Evolutionary conservation across 2,888 invertebrate species (phyloP).

Genomic region (Nephrotoma guestfalica): DNA sequence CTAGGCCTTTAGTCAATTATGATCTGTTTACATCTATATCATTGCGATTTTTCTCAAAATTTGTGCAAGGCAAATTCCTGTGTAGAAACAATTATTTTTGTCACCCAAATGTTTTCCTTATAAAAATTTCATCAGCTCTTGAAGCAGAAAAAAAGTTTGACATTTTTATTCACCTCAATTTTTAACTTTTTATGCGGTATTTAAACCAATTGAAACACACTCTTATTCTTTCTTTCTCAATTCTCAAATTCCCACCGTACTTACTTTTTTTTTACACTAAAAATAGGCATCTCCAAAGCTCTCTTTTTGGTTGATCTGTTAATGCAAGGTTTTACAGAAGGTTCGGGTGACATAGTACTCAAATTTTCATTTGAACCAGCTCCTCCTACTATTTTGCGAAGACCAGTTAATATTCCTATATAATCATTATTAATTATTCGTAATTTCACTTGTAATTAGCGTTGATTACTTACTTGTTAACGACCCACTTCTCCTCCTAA

Average conservation of each 20-base stretch:
- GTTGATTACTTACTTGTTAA: slow-evolving; percentile 49
- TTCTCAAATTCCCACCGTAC: slow-evolving; percentile 1
- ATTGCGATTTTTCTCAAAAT: too few species aligned
- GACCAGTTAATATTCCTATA: slow-evolving; percentile 58
- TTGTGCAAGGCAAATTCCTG: too few species aligned
- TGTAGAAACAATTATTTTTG: too few species aligned
- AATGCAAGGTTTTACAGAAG: slow-evolving; percentile 39
- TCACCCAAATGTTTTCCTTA: too few species aligned
- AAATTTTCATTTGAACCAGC: slow-evolving; percentile 35
- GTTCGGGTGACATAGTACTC: slow-evolving; percentile 13
- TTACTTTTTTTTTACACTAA: slow-evolving; percentile 55
- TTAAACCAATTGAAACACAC: too few species aligned
- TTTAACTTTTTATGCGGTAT: too few species aligned
- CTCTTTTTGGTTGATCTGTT: slow-evolving; percentile 50
- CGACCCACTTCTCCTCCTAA: slow-evolving; percentile 72
- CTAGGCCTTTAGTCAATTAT: too few species aligned
- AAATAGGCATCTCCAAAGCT: slow-evolving; percentile 37
- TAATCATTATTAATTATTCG: neutral
- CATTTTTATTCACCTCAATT: too few species aligned
- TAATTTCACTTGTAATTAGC: neutral
- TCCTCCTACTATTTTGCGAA: slow-evolving; percentile 63
- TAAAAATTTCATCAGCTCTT: too few species aligned
- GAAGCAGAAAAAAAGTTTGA: too few species aligned
- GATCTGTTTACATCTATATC: too few species aligned
- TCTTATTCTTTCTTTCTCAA: too few species aligned